Base-by-base conservation (phyloP, 2,797 vertebrate species). In the Sandelia bainsii region DNA sequence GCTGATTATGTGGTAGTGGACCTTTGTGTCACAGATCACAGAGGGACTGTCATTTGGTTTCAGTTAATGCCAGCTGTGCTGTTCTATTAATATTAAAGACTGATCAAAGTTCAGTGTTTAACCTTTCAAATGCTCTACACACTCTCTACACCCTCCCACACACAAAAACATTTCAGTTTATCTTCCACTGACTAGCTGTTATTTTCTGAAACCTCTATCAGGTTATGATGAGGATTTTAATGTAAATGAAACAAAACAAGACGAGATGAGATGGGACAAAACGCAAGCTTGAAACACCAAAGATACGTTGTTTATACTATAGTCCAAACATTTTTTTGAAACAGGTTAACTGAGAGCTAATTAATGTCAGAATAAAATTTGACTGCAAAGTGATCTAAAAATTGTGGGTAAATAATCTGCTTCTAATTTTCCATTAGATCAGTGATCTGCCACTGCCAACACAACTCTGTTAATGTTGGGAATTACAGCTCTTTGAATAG, bases 61-160 rank as follows among this genome's bases (percentile, higher is more conserved):
- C 29, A 58, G 52, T 63, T 69, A 52, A 75, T 62, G 62, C 40
- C 37, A 75, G 72, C 46, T 63, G 57, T 50, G 65, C 52, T 68
- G 51, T 62, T 60, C 49, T 59, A 51, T 57, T 51, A 76, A 69
- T 64, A 76, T 76, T 76, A 59, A 63, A 76, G 52, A 39, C 66
- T 51, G 23, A 64, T 51, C 37, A 52, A 42, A 64, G 62, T 37
- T 52, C 62, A 64, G 17, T 22, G 25, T 16, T 50, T 40, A 27
- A 40, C 34, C 61, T 63, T 63, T 63, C 20, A 50, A 29, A 52
- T 19, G n/a, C 27, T 20, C 32, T 20, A 5, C 25, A 37, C n/a
- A 22, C 59, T 34, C 19, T 20, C 4, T 8, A 40, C 10, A 14
- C 45, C 7, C 7, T 1, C 6, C 6, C 17, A 45, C 16, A 14